Evolutionary conservation across 2,797 vertebrate species (phyloP).

Genomic region (Hapalemur alaotrensis): DNA sequence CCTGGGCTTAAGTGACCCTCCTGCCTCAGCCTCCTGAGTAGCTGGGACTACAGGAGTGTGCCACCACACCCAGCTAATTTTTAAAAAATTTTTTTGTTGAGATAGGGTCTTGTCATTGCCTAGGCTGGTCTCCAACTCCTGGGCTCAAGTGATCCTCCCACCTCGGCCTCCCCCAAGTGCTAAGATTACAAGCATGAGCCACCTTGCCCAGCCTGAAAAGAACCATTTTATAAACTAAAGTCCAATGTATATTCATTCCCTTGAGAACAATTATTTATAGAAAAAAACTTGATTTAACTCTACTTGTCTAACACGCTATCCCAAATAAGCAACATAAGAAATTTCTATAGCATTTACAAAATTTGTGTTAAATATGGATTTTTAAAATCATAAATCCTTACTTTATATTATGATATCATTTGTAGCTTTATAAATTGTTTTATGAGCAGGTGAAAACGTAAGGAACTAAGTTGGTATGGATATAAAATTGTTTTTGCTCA

Average conservation of each 20-base stretch:
- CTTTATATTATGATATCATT: background rate
- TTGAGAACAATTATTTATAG: background rate
- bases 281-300: background rate
- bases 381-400: background rate
- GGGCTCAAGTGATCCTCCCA: background rate
- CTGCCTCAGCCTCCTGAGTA: background rate
- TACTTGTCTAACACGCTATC: background rate
- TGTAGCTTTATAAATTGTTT: background rate
- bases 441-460: background rate
- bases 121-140: background rate
- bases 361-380: background rate
- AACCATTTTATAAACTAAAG: slow-evolving; percentile 38
- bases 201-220: background rate
- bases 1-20: background rate
- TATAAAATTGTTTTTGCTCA: background rate
- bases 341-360: background rate
- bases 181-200: background rate
- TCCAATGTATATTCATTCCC: background rate
- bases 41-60: background rate
- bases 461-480: background rate
- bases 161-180: background rate
- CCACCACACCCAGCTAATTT: background rate
- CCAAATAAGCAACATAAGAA: background rate
- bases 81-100: too few relatives aligned
- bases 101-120: background rate